phyloP scores from a whole-genome alignment of 2,113 vertebrate species.

The Rynchops niger region DNA sequence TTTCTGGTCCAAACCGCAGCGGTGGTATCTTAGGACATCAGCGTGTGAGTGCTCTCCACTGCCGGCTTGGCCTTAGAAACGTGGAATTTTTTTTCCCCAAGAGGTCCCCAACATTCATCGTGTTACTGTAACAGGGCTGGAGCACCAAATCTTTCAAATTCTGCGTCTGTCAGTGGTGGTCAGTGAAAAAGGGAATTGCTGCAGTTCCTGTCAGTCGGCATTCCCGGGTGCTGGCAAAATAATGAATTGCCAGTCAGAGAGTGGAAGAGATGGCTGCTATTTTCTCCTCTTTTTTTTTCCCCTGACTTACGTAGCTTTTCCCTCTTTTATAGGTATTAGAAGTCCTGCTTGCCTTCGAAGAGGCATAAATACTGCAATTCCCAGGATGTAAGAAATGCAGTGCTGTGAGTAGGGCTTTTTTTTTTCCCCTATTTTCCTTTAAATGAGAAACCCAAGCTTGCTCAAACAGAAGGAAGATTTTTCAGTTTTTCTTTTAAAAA shows the following conservation, averaged over 20 bases:
- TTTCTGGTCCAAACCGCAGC: background rate
- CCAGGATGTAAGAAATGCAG: conserved; percentile 8
- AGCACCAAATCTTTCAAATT: background rate
- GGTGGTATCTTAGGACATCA: background rate
- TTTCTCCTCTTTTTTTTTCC: background rate
- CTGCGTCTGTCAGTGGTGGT: background rate
- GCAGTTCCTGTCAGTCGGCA: background rate
- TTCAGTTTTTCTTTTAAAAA: background rate
- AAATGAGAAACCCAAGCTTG: background rate
- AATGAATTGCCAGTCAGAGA: background rate
- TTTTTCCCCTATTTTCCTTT: background rate
- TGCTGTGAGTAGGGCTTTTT: background rate
- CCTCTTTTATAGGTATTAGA: background rate
- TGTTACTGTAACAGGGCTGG: background rate
- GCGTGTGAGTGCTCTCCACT: background rate
- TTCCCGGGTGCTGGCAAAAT: background rate
- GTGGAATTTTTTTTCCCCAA: background rate
- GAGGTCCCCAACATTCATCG: background rate
- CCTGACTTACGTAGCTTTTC: background rate
- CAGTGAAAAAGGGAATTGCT: background rate
- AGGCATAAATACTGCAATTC: background rate
- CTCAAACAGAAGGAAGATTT: background rate
- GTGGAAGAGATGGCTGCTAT: background rate
- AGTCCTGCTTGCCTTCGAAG: background rate
- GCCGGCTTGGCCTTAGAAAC: background rate